These are phyloP conservation scores for Piscicola geometra DNA, from an alignment of 2,888 invertebrate genomes.

Conservation along the genomic window DNA sequence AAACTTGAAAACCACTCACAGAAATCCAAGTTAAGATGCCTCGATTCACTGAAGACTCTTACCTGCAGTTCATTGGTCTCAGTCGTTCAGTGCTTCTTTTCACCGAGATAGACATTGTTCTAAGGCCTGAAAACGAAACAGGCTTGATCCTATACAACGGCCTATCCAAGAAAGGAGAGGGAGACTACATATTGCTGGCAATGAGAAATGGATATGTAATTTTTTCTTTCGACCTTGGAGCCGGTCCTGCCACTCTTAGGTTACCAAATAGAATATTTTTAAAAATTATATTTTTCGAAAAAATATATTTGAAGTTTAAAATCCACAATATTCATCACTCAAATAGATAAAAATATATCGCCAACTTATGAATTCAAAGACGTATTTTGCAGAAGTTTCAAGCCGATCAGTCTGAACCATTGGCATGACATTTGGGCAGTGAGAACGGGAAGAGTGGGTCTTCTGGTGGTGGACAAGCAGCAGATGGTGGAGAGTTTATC, in stretches of 20 bases:
- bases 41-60: conserved; percentile 87
- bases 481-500: conserved; percentile 70
- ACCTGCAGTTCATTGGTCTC: conserved; percentile 78
- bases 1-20: conserved; percentile 17
- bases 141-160: conserved; percentile 78
- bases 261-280: no score
- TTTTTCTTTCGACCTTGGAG: conserved; percentile 83
- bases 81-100: conserved; percentile 79
- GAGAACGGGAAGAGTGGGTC: conserved; percentile 66
- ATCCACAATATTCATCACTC: no score
- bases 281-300: no score
- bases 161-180: conserved; percentile 75
- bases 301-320: no score
- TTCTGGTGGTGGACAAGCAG: conserved; percentile 73
- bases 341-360: no score
- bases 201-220: conserved; percentile 74
- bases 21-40: conserved; percentile 63
- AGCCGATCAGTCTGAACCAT: conserved; percentile 69
- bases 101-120: conserved; percentile 78
- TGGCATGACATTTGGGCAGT: conserved; percentile 79
- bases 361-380: no score
- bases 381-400: conserved; percentile 66
- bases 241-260: conserved; percentile 79
- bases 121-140: conserved; percentile 67
- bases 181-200: conserved; percentile 80